Evolutionary conservation across 1,140 invertebrate species (phyloP).

Genomic region (Brachionus koreanus): DNA sequence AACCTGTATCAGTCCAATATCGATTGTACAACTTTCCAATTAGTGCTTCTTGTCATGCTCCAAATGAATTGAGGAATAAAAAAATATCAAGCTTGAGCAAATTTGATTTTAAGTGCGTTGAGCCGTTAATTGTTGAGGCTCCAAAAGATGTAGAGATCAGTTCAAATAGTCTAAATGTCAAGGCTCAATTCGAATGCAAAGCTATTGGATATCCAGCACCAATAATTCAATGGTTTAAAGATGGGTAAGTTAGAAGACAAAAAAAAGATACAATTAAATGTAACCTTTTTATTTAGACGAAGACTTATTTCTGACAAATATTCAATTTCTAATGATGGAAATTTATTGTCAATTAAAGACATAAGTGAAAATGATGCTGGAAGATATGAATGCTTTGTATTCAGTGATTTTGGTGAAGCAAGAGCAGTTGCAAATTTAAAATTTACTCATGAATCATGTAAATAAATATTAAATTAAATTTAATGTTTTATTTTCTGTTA

Average conservation of each 20-base stretch:
- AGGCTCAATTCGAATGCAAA: not conserved
- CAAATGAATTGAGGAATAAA: not conserved
- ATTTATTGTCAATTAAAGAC: not conserved
- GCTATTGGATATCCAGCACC: not conserved
- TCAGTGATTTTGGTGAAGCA: not conserved
- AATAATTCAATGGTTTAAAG: constrained; percentile 32
- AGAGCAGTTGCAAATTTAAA: not conserved
- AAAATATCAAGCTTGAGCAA: not conserved
- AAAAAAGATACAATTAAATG: not conserved
- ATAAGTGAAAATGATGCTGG: constrained; percentile 20
- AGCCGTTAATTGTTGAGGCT: not conserved
- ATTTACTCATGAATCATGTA: not conserved
- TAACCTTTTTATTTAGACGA: constrained; percentile 15
- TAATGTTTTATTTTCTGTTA: not conserved
- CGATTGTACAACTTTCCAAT: not conserved
- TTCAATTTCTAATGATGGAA: not conserved
- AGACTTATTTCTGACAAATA: constrained; percentile 24
- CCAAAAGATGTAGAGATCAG: constrained; percentile 1
- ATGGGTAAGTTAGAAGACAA: not conserved
- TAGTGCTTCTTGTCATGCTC: not conserved
- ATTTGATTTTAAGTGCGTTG: constrained; percentile 2
- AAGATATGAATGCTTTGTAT: not conserved
- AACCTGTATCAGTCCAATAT: not conserved
- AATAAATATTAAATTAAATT: not conserved
- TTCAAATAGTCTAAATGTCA: not conserved